phyloP scores from a whole-genome alignment of 2,797 vertebrate species.

The Salmo trutta region DNA sequence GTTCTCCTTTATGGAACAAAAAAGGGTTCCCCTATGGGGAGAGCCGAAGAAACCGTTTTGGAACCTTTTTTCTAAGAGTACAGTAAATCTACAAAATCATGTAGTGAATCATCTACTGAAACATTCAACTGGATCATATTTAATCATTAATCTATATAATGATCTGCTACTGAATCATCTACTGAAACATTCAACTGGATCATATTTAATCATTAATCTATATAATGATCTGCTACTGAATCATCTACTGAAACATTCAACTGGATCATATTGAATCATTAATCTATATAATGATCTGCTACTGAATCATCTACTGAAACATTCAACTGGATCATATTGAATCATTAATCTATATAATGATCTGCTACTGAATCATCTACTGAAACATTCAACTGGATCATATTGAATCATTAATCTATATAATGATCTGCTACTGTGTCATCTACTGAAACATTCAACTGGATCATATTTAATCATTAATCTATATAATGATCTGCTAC shows the following conservation, averaged over 20 bases:
- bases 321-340: constrained; percentile 11
- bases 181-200: constrained; percentile 12
- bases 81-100: constrained; percentile 23
- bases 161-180: constrained; percentile 7
- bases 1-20: too few species aligned
- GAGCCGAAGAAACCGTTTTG: too few species aligned
- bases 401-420: too few species aligned
- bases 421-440: too few species aligned
- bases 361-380: too few species aligned
- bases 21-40: too few species aligned
- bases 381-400: too few species aligned
- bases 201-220: not conserved
- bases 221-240: not conserved
- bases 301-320: constrained; percentile 14
- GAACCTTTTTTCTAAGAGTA: too few species aligned
- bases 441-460: too few species aligned
- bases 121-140: constrained; percentile 12
- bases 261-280: not conserved
- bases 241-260: constrained; percentile 3
- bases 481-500: not conserved
- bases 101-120: constrained; percentile 13
- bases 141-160: not conserved
- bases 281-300: not conserved
- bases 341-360: not conserved
- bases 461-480: not conserved